Evolutionary conservation across 1,140 invertebrate species (phyloP).

Genomic region (Halyomorpha halys): DNA sequence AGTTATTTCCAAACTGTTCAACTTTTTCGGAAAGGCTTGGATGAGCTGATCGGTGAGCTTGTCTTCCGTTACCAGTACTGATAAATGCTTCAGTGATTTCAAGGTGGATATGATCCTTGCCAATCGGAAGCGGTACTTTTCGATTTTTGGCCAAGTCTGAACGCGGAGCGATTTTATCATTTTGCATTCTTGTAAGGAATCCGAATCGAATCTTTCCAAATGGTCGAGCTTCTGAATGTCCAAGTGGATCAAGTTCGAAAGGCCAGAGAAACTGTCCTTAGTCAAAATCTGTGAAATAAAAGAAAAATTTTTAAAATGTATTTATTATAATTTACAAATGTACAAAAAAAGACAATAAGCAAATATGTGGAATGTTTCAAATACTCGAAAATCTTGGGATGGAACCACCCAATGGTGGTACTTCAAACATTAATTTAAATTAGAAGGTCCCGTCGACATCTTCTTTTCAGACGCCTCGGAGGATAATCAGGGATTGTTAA

Average conservation of each 20-base stretch:
- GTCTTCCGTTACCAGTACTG: constrained; percentile 62
- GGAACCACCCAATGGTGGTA: too few species aligned
- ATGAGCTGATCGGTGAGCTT: constrained; percentile 41
- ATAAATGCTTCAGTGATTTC: constrained; percentile 47
- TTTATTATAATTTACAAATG: too few species aligned
- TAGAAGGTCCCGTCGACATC: too few species aligned
- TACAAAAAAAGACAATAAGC: too few species aligned
- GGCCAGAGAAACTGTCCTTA: constrained; percentile 36
- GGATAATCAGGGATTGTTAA: too few species aligned
- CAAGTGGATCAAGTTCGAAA: constrained; percentile 34
- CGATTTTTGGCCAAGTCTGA: constrained; percentile 53
- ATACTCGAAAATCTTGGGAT: too few species aligned
- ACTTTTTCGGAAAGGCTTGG: constrained; percentile 51
- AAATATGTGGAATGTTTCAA: too few species aligned
- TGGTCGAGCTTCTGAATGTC: constrained; percentile 33
- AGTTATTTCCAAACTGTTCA: constrained; percentile 67
- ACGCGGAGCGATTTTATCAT: constrained; percentile 38
- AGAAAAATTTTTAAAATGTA: too few species aligned
- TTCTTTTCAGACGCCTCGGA: too few species aligned
- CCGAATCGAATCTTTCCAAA: constrained; percentile 37
- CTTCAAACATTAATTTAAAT: too few species aligned
- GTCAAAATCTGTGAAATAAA: constrained; percentile 33
- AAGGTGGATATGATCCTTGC: constrained; percentile 47
- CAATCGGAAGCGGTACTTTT: constrained; percentile 48
- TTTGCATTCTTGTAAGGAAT: constrained; percentile 32